Evolutionary conservation across 2,888 invertebrate species (phyloP), one percentile per base, ranked within the genome.

Genomic region (Luperina testacea): DNA sequence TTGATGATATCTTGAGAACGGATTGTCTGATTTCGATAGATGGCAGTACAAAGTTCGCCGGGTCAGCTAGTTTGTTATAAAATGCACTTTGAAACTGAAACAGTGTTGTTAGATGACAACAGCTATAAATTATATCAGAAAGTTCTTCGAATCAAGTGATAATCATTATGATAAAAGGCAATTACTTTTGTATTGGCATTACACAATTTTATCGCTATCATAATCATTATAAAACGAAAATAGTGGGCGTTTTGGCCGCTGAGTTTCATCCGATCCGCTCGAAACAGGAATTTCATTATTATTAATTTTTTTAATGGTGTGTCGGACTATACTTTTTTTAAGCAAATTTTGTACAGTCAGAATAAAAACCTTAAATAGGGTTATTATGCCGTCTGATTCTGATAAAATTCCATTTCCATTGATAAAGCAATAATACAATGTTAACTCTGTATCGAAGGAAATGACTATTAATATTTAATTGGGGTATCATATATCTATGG

Each of bases 381-480:
- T 32, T 42, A 42, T 7, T 77, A 67, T 48, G 24, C 20, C 27
- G 8, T 67, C n/a, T 24, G 51, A 77, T 71, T 61, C 13, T 57
- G 38, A 71, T 15, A 67, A 78, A 67, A 83, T 83, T 78, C 69
- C 61, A 69, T 61, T 48, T 71, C 42, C 48, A 67, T 83, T 78
- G 69, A 70, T 53, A 82, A 64, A 79, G 45, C 32, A 59, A 24
- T 20, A 64, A 61, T 67, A 63, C 63, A 69, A 69, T 82, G 61
- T 65, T 20, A 70, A 38, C 57, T 11, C 48, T 69, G 24, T 48
- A 15, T 76, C 11, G 17, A 68, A 72, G 53, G 64, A 61, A 32
- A 74, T 82, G 64, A 73, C 73, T 84, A 48, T 84, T 73, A 65
- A 70, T 53, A 72, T 59, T 78, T 45, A 48, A 70, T 82, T 84